Percentiles rank a stretch among this genome's conserved stretches.
Conservation (phyloP, 2,113 vertebrate genomes). For the Pedionomus torquatus region DNA sequence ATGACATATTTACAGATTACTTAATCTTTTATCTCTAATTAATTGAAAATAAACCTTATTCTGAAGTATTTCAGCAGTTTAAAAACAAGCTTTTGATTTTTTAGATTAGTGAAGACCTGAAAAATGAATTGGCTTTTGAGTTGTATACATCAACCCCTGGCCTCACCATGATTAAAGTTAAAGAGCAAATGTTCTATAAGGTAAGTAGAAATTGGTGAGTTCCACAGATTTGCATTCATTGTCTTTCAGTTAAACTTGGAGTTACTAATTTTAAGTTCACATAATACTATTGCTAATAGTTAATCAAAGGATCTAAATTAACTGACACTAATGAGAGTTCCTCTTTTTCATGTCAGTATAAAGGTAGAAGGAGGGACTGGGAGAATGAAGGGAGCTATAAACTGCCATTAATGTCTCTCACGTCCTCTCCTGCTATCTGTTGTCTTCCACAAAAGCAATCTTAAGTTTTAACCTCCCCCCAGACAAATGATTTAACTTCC, state of each 20-base stretch:
- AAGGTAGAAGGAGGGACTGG: background rate
- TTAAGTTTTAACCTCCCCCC: background rate
- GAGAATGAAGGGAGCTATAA: background rate
- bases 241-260: background rate
- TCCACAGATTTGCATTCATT: background rate
- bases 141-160: constrained; percentile 79
- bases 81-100: constrained; percentile 33
- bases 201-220: constrained; percentile 66
- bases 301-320: background rate
- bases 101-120: constrained; percentile 82
- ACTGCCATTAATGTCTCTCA: background rate
- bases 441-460: background rate
- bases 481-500: background rate
- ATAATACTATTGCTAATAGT: background rate
- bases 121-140: constrained; percentile 71
- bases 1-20: background rate
- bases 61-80: background rate
- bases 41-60: background rate
- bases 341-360: background rate
- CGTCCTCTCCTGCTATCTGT: background rate
- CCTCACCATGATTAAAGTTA: constrained; percentile 58
- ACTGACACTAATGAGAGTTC: background rate
- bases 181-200: constrained; percentile 85
- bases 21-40: background rate
- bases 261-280: background rate